Conservation (phyloP, 2,888 invertebrate genomes). For the Cabera pusaria region DNA sequence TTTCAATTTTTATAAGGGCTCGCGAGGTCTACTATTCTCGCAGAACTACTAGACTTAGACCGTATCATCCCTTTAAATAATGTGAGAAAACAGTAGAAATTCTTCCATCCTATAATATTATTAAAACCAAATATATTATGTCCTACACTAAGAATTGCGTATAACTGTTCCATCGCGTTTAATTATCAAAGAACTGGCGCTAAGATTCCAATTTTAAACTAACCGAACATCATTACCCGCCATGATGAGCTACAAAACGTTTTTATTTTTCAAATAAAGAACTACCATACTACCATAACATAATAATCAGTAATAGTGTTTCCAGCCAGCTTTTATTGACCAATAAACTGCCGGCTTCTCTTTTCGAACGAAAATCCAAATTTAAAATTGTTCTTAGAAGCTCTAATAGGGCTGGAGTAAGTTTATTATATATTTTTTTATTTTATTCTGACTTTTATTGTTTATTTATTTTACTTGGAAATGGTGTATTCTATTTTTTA, state of each 20-base stretch:
- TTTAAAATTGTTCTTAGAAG: constrained; percentile 51
- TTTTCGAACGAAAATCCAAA: constrained; percentile 44
- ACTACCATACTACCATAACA: constrained; percentile 43
- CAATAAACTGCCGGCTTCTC: constrained; percentile 48
- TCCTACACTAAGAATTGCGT: too few relatives aligned
- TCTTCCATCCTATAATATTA: too few relatives aligned
- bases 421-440: constrained; percentile 30
- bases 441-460: constrained; percentile 39
- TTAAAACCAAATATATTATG: too few relatives aligned
- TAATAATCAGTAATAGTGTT: constrained; percentile 54
- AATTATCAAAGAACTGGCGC: too few relatives aligned
- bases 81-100: too few relatives aligned
- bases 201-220: constrained; percentile 22
- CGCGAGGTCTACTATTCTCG: too few relatives aligned
- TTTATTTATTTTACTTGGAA: constrained; percentile 52
- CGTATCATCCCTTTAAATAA: too few relatives aligned
- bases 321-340: constrained; percentile 44
- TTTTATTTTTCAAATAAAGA: constrained; percentile 37
- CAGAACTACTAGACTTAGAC: too few relatives aligned
- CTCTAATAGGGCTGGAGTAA: constrained; percentile 52
- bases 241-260: constrained; percentile 39
- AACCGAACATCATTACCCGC: constrained; percentile 23
- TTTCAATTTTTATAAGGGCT: too few relatives aligned
- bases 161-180: too few relatives aligned
- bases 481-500: constrained; percentile 25